Percentiles rank a stretch among this genome's conserved stretches.
phyloP scores from a whole-genome alignment of 2,797 vertebrate genomes.

The Brachyrhaphis roseni region DNA sequence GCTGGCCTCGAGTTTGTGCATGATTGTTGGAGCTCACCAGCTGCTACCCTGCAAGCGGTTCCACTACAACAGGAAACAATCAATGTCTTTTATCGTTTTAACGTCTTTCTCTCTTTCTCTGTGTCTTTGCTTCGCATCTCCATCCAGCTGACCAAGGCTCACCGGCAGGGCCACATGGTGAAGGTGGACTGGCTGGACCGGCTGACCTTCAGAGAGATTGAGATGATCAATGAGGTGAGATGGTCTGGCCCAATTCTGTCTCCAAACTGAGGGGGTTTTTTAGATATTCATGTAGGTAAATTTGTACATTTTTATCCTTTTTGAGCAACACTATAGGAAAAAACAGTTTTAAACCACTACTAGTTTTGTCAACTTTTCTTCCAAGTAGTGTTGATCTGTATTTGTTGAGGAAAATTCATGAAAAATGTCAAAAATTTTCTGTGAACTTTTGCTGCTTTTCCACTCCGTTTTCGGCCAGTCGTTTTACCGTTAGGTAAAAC shows the following conservation, averaged over 20 bases:
- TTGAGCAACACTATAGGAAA: background rate
- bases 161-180: conserved; percentile 98
- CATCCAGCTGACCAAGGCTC: conserved; percentile 95
- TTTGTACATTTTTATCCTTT: background rate
- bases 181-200: conserved; percentile 99
- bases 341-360: background rate
- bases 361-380: background rate
- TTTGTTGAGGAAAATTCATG: background rate
- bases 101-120: background rate
- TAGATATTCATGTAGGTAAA: background rate
- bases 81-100: conserved; percentile 7
- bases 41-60: conserved; percentile 41
- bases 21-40: conserved; percentile 54
- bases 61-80: conserved; percentile 10
- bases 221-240: conserved; percentile 99
- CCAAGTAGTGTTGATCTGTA: background rate
- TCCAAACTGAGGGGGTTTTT: no score
- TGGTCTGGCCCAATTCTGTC: background rate
- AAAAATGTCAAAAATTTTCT: background rate
- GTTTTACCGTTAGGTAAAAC: background rate
- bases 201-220: conserved; percentile 97
- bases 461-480: background rate
- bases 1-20: conserved; percentile 59
- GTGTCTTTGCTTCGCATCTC: conserved; percentile 7
- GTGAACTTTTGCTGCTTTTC: background rate